Base-by-base conservation (phyloP, 2,888 invertebrate genomes). In the Phasia obesa region DNA sequence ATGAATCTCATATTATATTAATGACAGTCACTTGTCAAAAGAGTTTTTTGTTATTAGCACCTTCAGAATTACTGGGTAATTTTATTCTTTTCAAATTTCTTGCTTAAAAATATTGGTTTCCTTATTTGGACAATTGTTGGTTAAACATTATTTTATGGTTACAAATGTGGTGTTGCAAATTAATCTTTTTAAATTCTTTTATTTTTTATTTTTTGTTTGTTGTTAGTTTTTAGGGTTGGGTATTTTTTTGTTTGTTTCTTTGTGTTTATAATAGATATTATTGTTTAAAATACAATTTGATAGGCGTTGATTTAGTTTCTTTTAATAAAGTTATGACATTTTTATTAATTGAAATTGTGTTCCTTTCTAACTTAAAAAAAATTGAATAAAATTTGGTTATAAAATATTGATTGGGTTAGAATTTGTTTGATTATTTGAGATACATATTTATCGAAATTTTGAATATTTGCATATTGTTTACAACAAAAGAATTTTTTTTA, bases 281-380 rank as follows among this genome's bases (percentile, higher is more conserved):
- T 62, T 73, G 38, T 44, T 69, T 25, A 15, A 25, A 23, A 38
- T 47, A 9, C 11, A 42, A 55, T 67, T 57, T 51, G 55, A 57
- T 62, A 73, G 77, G 42, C 71, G 67, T 62, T 77, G 77, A 77
- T 77, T 81, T 38, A 64, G 69, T 65, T 51, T 65, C 27, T 23
- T 51, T 57, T 57, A 27, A 15, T 17, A 19, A 60, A 67, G 67
- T 62, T 67, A 60, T 74, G 73, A 53, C 73, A 69, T 60, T 73
- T 79, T 60, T 74, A 73, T 79, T 67, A 67, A 79, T 60, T 73
- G 64, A 59, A 55, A 47, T 77, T 59, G 53, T 70, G 31, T 47
- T 55, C 44, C 64, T 65, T 53, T 64, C 35, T 13, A 25, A 44
- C 31, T 23, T 15, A 38, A 51, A 44, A 19, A 7, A 47, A 44